phyloP scores from a whole-genome alignment of 2,888 invertebrate genomes.

The Omphaloscelis lunosa region DNA sequence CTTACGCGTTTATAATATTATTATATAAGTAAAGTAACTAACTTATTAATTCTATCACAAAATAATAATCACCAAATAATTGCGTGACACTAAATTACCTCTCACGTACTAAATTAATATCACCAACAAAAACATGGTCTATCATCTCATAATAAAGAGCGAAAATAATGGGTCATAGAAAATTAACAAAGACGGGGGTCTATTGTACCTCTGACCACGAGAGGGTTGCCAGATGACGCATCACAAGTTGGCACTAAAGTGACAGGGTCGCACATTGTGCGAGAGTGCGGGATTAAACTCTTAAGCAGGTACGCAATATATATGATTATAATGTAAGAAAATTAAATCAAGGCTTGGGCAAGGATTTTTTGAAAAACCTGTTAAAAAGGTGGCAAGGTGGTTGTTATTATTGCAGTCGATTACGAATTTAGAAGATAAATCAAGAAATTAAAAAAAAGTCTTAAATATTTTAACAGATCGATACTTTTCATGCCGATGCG shows the following conservation, averaged over 20 bases:
- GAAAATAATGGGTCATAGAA: conserved; percentile 53
- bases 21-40: too few relatives aligned
- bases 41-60: not conserved
- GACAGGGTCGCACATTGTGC: conserved; percentile 70
- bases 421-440: too few relatives aligned
- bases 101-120: conserved; percentile 30
- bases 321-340: conserved; percentile 51
- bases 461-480: too few relatives aligned
- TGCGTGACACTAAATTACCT: conserved; percentile 48
- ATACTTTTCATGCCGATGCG: too few relatives aligned
- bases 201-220: conserved; percentile 56
- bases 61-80: conserved; percentile 26
- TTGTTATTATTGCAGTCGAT: too few relatives aligned
- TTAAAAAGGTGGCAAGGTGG: not conserved
- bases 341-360: conserved; percentile 10
- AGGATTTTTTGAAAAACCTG: not conserved
- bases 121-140: conserved; percentile 37
- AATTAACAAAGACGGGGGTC: conserved; percentile 52
- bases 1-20: too few relatives aligned
- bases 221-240: conserved; percentile 71
- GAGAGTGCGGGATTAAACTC: conserved; percentile 67
- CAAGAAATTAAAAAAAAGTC: too few relatives aligned
- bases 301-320: conserved; percentile 68
- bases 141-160: conserved; percentile 43
- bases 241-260: conserved; percentile 64